Evolutionary conservation across 2,888 invertebrate genomes (phyloP), one percentile per base, ranked within the genome.

Genomic region (Heterodera filipjevi): DNA sequence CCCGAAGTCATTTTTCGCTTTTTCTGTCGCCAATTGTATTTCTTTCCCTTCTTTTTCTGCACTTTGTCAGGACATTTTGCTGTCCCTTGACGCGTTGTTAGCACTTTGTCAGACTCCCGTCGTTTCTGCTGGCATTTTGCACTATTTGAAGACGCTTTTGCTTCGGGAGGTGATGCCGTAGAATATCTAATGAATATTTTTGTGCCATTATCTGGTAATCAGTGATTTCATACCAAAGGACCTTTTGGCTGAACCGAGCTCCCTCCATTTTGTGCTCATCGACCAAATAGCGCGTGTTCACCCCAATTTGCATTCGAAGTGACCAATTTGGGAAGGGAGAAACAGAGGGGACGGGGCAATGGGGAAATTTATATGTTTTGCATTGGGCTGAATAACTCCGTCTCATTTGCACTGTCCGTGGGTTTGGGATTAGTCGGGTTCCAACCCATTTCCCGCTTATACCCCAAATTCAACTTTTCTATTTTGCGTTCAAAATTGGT

Each of bases 281-380:
- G 85, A 85, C 73, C 80, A 85, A 53, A 74, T 85, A 49, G 84
- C 78, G 22, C 74, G 80, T 1, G 49, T 66, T 6, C 85, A 85
- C 44, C 64, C 76, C 2, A 82, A 84, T 68, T 77, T 85, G 27
- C 81, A 81, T 66, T 68, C 64, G 46, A 81, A 35, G 80, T 80
- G 33, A 35, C 16, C 30, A 35, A 19, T 14, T 32, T 2, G n/a
- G n/a, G n/a, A n/a, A n/a, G n/a, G n/a, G n/a, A n/a, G n/a, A n/a
- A n/a, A n/a, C n/a, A n/a, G n/a, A n/a, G n/a, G n/a, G n/a, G n/a
- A n/a, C n/a, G n/a, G n/a, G n/a, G n/a, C n/a, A n/a, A n/a, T n/a
- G n/a, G n/a, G n/a, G n/a, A n/a, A n/a, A n/a, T n/a, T n/a, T n/a
- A n/a, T n/a, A n/a, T n/a, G n/a, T n/a, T n/a, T n/a, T n/a, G n/a